Percentiles rank a stretch among this genome's conserved stretches.
Conservation (phyloP, 2,113 vertebrate species). For the Heloderma charlesbogerti region DNA sequence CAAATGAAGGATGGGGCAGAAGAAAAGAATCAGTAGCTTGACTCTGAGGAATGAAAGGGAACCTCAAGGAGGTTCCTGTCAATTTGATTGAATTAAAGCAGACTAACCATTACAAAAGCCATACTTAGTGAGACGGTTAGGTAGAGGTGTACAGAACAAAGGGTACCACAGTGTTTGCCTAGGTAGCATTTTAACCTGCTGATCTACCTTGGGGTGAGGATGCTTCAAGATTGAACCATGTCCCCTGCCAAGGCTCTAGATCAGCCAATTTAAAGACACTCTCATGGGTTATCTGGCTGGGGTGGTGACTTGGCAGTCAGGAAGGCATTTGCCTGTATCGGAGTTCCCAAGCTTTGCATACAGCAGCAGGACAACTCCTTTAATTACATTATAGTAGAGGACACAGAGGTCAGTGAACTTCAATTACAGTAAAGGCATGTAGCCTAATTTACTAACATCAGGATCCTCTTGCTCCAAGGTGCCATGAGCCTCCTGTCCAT, state of each 20-base stretch:
- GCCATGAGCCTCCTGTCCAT: not conserved
- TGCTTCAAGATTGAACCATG: not conserved
- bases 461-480: not conserved
- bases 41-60: too few species aligned
- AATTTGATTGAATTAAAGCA: not conserved
- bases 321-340: not conserved
- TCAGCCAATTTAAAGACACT: not conserved
- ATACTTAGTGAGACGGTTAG: not conserved
- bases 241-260: not conserved
- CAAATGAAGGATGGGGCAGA: not conserved
- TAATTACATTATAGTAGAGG: not conserved
- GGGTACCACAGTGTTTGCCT: not conserved
- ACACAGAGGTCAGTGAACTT: not conserved
- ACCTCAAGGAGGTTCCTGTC: not conserved
- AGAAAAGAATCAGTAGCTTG: not conserved
- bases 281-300: not conserved
- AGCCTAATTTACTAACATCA: not conserved
- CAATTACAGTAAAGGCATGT: not conserved
- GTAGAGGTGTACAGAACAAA: not conserved
- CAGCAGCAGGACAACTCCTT: not conserved
- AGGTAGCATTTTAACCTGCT: too few species aligned
- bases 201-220: not conserved
- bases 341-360: not conserved
- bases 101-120: not conserved
- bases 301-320: not conserved